Evolutionary conservation across 2,797 vertebrate species (phyloP).

Genomic region (Spinus pinus): DNA sequence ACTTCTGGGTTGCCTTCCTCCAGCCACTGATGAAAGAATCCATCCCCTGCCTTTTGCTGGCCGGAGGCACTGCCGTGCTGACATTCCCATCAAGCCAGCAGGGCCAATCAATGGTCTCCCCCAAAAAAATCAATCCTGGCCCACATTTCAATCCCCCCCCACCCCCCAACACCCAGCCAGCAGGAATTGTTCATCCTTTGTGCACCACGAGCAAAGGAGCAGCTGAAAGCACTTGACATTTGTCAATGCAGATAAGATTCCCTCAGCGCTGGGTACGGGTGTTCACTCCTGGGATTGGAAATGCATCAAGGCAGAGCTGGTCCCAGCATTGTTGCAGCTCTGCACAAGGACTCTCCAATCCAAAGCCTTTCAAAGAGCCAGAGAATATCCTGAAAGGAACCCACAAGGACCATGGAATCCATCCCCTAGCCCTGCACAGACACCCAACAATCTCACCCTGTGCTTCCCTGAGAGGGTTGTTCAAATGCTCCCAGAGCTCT

Average conservation of each 20-base stretch:
- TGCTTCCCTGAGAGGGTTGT: fast-evolving
- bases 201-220: background rate
- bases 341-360: background rate
- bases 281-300: background rate
- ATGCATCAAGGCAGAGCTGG: background rate
- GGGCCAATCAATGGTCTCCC: background rate
- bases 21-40: background rate
- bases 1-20: background rate
- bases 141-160: background rate
- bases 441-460: background rate
- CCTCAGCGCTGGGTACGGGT: fast-evolving
- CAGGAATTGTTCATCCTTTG: background rate
- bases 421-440: background rate
- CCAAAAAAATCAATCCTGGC: background rate
- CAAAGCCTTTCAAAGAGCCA: background rate
- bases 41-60: background rate
- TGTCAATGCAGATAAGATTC: background rate
- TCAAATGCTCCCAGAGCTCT: fast-evolving
- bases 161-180: background rate
- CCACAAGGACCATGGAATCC: background rate
- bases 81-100: background rate
- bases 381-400: background rate
- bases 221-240: background rate
- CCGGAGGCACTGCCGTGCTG: fast-evolving
- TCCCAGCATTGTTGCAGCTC: fast-evolving